Conservation (phyloP, 2,888 invertebrate genomes). For the Synergus umbraculus region DNA sequence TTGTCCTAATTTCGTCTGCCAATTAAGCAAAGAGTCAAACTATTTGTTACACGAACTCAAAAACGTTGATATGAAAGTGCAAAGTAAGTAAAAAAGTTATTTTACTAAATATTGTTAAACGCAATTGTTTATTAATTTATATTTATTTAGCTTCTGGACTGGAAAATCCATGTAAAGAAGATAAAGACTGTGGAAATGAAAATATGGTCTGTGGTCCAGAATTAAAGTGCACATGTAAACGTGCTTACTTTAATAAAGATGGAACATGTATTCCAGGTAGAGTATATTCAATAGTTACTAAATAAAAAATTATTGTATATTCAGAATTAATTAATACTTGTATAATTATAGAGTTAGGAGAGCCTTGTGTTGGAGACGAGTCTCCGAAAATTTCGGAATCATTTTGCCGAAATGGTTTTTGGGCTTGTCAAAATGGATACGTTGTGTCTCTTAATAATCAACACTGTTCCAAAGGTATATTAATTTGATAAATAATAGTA, state of each 20-base stretch:
- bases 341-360: conserved; percentile 65
- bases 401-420: conserved; percentile 60
- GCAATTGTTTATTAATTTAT: not conserved
- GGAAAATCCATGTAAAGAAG: conserved; percentile 49
- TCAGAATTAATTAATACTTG: not conserved
- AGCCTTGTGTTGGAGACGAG: conserved; percentile 56
- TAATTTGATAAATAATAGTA: not conserved
- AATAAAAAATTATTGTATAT: not conserved
- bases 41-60: no score
- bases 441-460: conserved; percentile 60
- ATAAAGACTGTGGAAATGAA: conserved; percentile 59
- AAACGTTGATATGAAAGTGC: not conserved
- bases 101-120: not conserved
- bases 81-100: not conserved
- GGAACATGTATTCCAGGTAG: conserved; percentile 66
- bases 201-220: conserved; percentile 59
- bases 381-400: conserved; percentile 53
- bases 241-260: conserved; percentile 57
- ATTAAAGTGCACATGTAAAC: conserved; percentile 62
- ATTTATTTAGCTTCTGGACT: not conserved
- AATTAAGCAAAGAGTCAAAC: not conserved
- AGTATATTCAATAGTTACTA: not conserved
- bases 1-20: conserved; percentile 50
- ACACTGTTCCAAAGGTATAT: conserved; percentile 64
- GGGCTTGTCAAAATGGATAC: conserved; percentile 60